A percentile compares a stretch with the other conserved stretches of the same genome.
Evolutionary conservation across 2,797 vertebrate genomes (phyloP).

Genomic region (Danionella dracula): DNA sequence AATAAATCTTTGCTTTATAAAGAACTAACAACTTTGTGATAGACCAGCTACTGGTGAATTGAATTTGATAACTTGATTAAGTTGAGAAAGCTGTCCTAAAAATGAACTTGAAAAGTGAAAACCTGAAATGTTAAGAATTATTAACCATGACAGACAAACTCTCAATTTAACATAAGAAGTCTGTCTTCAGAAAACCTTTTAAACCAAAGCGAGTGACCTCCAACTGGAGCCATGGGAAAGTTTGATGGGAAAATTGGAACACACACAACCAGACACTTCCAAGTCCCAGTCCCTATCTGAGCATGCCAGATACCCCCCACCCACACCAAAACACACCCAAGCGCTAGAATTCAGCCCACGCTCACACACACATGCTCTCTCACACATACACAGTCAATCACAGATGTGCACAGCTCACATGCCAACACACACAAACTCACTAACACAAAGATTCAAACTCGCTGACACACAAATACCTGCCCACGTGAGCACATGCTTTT

Average conservation of each 20-base stretch:
- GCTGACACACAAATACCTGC: slow-evolving; percentile 50
- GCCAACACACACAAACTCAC: slow-evolving; percentile 41
- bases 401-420: slow-evolving; percentile 52
- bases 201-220: slow-evolving; percentile 23
- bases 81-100: too few species aligned
- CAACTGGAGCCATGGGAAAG: slow-evolving; percentile 45
- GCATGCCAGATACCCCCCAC: slow-evolving; percentile 44
- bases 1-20: too few species aligned
- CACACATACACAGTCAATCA: slow-evolving; percentile 40
- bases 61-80: too few species aligned
- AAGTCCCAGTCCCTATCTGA: slow-evolving; percentile 45
- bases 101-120: too few species aligned
- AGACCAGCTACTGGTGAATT: too few species aligned
- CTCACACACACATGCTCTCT: slow-evolving; percentile 33
- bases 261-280: slow-evolving; percentile 36
- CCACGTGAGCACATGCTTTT: slow-evolving; percentile 37
- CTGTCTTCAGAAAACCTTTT: background rate
- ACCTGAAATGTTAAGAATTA: too few species aligned
- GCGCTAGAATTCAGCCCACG: slow-evolving; percentile 43
- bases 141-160: background rate
- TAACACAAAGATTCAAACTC: slow-evolving; percentile 37
- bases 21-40: too few species aligned
- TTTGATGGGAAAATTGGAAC: slow-evolving; percentile 35
- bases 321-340: slow-evolving; percentile 45
- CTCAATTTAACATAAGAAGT: background rate